Evolutionary conservation across 2,888 invertebrate genomes (phyloP).

Genomic region (Orthosia gothica): DNA sequence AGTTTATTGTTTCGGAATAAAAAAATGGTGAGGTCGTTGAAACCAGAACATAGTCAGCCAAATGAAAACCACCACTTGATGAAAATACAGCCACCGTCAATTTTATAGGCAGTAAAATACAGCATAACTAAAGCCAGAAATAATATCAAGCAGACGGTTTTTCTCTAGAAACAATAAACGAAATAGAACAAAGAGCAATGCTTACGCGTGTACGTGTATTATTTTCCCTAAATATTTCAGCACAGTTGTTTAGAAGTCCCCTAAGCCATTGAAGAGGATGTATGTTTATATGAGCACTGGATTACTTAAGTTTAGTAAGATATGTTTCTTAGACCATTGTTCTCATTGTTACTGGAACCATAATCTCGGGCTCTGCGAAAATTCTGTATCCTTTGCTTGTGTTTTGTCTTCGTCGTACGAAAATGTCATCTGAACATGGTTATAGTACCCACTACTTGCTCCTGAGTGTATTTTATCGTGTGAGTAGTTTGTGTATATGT

Average conservation of each 20-base stretch:
- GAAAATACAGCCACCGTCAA: conserved; percentile 11
- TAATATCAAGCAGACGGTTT: conserved; percentile 38
- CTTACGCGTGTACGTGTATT: conserved; percentile 30
- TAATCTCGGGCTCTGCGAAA: conserved; percentile 58
- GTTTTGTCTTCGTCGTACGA: conserved; percentile 47
- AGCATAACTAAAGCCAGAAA: conserved; percentile 29
- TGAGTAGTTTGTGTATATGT: conserved; percentile 36
- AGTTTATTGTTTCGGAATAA: background rate
- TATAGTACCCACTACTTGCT: conserved; percentile 11
- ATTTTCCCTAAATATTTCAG: conserved; percentile 55
- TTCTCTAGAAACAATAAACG: conserved; percentile 46
- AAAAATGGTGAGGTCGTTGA: background rate
- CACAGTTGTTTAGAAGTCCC: conserved; percentile 45
- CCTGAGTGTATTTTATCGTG: conserved; percentile 19
- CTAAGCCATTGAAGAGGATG: conserved; percentile 45
- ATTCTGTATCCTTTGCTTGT: conserved; percentile 53
- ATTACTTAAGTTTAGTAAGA: conserved; percentile 66
- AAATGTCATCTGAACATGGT: conserved; percentile 20
- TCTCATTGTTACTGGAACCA: conserved; percentile 63
- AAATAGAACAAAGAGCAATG: conserved; percentile 46
- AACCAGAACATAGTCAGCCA: conserved; percentile 9
- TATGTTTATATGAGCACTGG: conserved; percentile 57
- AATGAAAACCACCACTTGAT: background rate
- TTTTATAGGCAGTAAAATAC: conserved; percentile 47
- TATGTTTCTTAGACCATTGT: conserved; percentile 65